Evolutionary conservation across 2,888 invertebrate genomes (phyloP).

Genomic region (Drosophila rellima): DNA sequence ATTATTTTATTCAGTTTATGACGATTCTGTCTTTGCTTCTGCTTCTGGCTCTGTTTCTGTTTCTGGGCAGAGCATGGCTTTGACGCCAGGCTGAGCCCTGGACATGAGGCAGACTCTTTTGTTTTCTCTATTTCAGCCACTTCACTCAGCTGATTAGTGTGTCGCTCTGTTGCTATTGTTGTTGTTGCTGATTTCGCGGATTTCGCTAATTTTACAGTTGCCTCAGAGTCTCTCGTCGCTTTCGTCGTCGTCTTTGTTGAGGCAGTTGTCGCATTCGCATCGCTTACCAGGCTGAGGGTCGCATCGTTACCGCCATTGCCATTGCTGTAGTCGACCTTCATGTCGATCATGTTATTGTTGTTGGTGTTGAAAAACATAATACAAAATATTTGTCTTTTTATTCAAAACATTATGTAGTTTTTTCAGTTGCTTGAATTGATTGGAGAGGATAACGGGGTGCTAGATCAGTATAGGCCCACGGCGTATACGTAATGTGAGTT

Average conservation of each 20-base stretch:
- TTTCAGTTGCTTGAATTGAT: conserved; percentile 14
- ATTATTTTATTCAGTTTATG: conserved; percentile 32
- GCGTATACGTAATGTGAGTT: conserved; percentile 33
- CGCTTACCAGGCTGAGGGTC: conserved; percentile 55
- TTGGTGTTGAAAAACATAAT: conserved; percentile 33
- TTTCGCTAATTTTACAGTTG: conserved; percentile 24
- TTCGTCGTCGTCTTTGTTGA: conserved; percentile 16
- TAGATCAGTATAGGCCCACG: conserved; percentile 2
- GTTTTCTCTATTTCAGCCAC: conserved; percentile 14
- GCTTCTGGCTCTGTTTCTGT: conserved; percentile 25
- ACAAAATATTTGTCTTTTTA: conserved; percentile 30
- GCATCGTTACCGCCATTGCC: conserved; percentile 62
- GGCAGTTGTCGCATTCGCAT: conserved; percentile 32
- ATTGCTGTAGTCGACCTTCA: conserved; percentile 77
- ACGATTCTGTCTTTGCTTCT: conserved; percentile 43
- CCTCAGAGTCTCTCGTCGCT: conserved; percentile 36
- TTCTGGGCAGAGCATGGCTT: conserved; percentile 32
- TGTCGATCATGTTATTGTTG: conserved; percentile 10
- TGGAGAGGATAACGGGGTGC: conserved; percentile 15
- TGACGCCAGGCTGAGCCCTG: conserved; percentile 25
- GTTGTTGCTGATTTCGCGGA: conserved; percentile 21
- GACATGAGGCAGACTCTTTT: conserved; percentile 46
- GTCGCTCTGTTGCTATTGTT: conserved; percentile 34
- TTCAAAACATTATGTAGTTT: conserved; percentile 16
- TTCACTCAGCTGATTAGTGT: conserved; percentile 20